phyloP scores from a whole-genome alignment of 2,113 vertebrate species.

The Ammodytes dubius region DNA sequence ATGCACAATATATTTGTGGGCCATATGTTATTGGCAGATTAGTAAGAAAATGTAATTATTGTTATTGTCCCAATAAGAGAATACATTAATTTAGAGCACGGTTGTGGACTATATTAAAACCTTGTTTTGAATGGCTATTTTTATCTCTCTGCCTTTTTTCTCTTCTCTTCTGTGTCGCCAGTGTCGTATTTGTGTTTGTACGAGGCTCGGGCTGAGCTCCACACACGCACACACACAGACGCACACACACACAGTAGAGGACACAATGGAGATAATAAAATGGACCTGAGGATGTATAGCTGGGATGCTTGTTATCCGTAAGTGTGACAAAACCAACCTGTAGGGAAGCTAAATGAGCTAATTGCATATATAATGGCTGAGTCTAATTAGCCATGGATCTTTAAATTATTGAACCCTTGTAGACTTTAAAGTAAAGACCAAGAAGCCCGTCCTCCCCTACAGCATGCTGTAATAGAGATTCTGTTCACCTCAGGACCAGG shows the following conservation, averaged over 20 bases:
- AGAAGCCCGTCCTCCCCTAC: too few species aligned
- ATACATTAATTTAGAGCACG: too few species aligned
- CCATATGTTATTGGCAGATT: too few species aligned
- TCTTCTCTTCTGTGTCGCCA: too few species aligned
- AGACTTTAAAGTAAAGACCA: not conserved
- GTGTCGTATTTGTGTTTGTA: too few species aligned
- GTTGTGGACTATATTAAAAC: too few species aligned
- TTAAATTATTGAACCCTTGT: not conserved
- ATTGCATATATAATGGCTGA: not conserved
- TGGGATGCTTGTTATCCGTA: not conserved
- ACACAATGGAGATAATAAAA: not conserved
- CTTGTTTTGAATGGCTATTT: too few species aligned
- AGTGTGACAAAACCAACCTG: slow-evolving; percentile 4
- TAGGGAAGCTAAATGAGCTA: not conserved
- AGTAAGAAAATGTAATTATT: too few species aligned
- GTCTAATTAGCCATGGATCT: not conserved
- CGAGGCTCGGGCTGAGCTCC: too few species aligned
- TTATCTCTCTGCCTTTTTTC: too few species aligned
- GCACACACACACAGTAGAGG: not conserved
- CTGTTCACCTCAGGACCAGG: slow-evolving; percentile 7
- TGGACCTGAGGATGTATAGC: not conserved
- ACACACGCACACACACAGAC: not conserved
- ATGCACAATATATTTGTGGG: too few species aligned
- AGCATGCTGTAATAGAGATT: not conserved
- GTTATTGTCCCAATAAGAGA: too few species aligned